phyloP scores from a whole-genome alignment of 2,113 vertebrate genomes.

The Tupaia chinensis region DNA sequence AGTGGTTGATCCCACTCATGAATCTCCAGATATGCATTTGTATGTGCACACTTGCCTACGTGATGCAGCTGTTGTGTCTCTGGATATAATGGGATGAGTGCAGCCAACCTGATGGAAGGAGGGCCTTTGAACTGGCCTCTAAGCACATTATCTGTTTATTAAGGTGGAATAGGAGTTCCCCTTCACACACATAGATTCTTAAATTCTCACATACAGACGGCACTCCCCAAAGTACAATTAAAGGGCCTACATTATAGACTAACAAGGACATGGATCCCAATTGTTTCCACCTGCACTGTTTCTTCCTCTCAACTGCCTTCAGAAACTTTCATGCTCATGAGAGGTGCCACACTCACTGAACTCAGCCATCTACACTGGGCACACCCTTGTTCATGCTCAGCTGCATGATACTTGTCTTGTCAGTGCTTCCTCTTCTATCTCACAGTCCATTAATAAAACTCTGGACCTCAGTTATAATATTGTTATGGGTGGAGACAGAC shows the following conservation, averaged over 20 bases:
- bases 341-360: too few relatives aligned
- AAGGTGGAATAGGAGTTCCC: neutral
- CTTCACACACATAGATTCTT: neutral
- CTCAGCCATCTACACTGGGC: too few relatives aligned
- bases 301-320: neutral
- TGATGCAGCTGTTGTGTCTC: neutral
- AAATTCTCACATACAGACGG: neutral
- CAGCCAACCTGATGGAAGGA: neutral
- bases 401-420: neutral
- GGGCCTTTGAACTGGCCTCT: rapidly evolving
- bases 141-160: neutral
- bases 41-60: rapidly evolving
- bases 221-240: neutral
- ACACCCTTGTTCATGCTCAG: too few relatives aligned
- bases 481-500: neutral
- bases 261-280: rapidly evolving
- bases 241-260: too few relatives aligned
- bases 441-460: too few relatives aligned
- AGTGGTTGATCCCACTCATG: rapidly evolving
- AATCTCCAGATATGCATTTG: rapidly evolving
- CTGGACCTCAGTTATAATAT: neutral
- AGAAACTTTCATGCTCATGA: rapidly evolving
- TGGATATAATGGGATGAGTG: rapidly evolving
- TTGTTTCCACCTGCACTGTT: neutral
- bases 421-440: neutral